Base-by-base conservation (phyloP, 2,888 invertebrate species). In the Hyalella azteca region DNA sequence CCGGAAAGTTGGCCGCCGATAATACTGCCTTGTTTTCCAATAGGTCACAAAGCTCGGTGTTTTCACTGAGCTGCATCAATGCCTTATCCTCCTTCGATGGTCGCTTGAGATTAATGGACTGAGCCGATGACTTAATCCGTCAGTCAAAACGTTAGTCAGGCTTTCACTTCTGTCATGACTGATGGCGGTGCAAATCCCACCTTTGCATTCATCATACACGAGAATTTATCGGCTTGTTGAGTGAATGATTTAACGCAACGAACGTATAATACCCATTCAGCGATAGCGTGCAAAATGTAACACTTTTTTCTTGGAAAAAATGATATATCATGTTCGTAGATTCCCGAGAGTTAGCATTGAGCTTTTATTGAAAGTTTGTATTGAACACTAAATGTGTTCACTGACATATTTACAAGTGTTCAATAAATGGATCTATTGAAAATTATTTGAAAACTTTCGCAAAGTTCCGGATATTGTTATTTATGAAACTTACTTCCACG, bases 51-150 rank as follows among this genome's bases (percentile, higher is more conserved):
- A 29, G 22, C 54, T 54, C 54, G 22, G 3, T 22, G 29, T 54
- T 29, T 54, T 22, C 22, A 11, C 54, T 54, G 22, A 26, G 22
- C 29, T 54, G 22, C 26, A 22, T 54, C 54, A 13, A 7, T 29
- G 26, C 54, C 66, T 19, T n/a, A 66, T n/a, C 36, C 66, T 4
- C 36, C 66, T 39, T 36, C 66, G 15, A 19, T 39, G 11, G 36
- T 36, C 29, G 66, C 36, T 15, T 29, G 7, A 66, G 66, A 66
- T 66, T 36, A 66, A 66, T 66, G 66, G 66, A 66, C 36, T 39
- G 66, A 29, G 66, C 66, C 36, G 66, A 66, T 66, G 66, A 66
- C 66, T 66, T 66, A 66, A 66, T 66, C 66, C 66, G 66, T 66
- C 36, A 36, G 66, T 66, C 66, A 66, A 66, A 36, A 36, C 66